Evolutionary conservation across 2,888 invertebrate genomes (phyloP).

Genomic region (Chymomyza fuscimana): DNA sequence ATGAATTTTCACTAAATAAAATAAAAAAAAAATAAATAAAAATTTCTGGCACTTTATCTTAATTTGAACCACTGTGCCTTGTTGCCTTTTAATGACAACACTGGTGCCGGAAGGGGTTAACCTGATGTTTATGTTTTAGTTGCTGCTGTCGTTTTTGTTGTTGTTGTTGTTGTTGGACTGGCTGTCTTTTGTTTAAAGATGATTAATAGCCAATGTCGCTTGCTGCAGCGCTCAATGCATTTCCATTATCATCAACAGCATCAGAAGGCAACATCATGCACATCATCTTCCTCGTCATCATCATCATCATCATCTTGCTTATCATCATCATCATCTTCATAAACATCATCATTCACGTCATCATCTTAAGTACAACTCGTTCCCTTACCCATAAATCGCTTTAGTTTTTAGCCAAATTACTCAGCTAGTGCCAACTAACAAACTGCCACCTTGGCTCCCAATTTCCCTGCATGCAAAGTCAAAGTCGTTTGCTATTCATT

Average conservation of each 20-base stretch:
- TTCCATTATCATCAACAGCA: conserved; percentile 65
- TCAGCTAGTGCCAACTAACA: conserved; percentile 43
- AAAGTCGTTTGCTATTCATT: conserved; percentile 75
- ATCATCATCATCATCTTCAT: conserved; percentile 11
- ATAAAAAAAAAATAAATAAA: too few species aligned
- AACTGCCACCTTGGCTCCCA: conserved; percentile 35
- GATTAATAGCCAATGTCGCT: conserved; percentile 76
- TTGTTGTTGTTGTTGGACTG: conserved; percentile 36
- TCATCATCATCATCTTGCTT: conserved; percentile 24
- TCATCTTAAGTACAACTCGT: conserved; percentile 6
- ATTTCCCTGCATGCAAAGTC: conserved; percentile 43
- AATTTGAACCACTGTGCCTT: conserved; percentile 46
- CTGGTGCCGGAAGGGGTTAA: conserved; percentile 66
- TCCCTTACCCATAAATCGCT: conserved; percentile 18
- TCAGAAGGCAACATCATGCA: conserved; percentile 33
- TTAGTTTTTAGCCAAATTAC: conserved; percentile 61
- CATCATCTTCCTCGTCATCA: conserved; percentile 31
- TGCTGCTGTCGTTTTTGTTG: conserved; percentile 42
- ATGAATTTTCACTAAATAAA: not conserved
- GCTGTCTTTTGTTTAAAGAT: conserved; percentile 75
- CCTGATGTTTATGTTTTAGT: conserved; percentile 74
- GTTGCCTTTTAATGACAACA: conserved; percentile 29
- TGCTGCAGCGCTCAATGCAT: conserved; percentile 67
- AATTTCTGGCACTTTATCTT: not conserved
- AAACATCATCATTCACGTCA: conserved; percentile 13